phyloP scores from a whole-genome alignment of 2,797 vertebrate species.

The Gymnothorax javanicus region DNA sequence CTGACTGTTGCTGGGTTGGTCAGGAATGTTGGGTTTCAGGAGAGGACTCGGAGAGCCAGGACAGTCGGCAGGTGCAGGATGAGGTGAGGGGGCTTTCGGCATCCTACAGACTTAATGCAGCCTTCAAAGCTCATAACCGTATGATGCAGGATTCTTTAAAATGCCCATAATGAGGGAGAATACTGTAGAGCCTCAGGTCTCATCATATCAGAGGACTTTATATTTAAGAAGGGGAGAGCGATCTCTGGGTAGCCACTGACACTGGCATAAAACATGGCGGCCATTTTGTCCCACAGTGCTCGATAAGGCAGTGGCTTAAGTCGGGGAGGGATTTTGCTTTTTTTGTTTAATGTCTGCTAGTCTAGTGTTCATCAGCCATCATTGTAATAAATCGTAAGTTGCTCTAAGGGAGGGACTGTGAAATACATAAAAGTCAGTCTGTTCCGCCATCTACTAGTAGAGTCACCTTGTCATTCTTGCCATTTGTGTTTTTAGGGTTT shows the following conservation, averaged over 20 bases:
- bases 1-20: constrained; percentile 13
- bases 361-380: neutral
- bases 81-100: constrained; percentile 37
- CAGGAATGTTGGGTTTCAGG: constrained; percentile 46
- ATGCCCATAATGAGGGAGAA: neutral
- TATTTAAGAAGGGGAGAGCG: neutral
- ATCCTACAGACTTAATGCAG: neutral
- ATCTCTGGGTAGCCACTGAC: neutral
- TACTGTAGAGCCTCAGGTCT: neutral
- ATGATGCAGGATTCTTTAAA: neutral
- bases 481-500: neutral
- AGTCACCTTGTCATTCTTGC: neutral
- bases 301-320: neutral
- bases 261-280: neutral
- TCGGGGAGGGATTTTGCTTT: neutral
- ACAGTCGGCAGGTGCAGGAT: constrained; percentile 58
- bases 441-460: neutral
- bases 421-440: neutral
- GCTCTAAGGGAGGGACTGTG: neutral
- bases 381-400: neutral
- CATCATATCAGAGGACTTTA: too few species aligned
- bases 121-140: neutral
- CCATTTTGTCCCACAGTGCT: neutral
- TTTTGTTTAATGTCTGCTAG: neutral
- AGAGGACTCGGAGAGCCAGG: constrained; percentile 55